phyloP scores from a whole-genome alignment of 2,113 vertebrate species.

The Formicarius rufipectus region DNA sequence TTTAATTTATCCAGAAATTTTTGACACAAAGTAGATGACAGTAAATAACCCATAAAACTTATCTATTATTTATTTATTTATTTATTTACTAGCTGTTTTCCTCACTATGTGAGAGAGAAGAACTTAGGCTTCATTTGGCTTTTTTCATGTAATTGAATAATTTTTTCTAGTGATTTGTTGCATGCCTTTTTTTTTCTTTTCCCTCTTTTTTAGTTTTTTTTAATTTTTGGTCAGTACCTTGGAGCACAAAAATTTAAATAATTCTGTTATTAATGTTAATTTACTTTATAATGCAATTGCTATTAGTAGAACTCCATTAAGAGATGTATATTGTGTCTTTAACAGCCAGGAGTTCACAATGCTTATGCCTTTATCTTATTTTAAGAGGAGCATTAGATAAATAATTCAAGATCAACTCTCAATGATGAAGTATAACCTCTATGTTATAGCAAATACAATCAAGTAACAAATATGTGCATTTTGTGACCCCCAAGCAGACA shows the following conservation, averaged over 20 bases:
- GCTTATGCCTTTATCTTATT: neutral
- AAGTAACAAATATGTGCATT: neutral
- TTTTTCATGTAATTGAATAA: neutral
- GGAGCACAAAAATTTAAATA: neutral
- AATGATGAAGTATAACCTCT: neutral
- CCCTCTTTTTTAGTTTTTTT: too few species aligned
- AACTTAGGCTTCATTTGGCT: neutral
- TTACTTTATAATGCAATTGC: neutral
- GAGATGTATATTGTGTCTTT: neutral
- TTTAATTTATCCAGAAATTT: neutral
- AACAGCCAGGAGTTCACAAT: neutral
- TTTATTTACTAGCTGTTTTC: neutral
- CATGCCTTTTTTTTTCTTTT: neutral
- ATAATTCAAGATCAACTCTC: neutral
- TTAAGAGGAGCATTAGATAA: neutral
- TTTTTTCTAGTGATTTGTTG: neutral
- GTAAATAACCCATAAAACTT: neutral
- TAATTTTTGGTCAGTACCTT: neutral
- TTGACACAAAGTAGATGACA: neutral
- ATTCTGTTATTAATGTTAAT: neutral
- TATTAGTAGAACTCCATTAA: neutral
- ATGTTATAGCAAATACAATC: neutral
- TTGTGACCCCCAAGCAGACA: neutral
- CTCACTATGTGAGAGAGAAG: neutral
- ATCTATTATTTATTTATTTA: neutral